These are phyloP conservation scores for Pithys albifrons DNA, from an alignment of 2,113 vertebrate species.

Conservation along the genomic window DNA sequence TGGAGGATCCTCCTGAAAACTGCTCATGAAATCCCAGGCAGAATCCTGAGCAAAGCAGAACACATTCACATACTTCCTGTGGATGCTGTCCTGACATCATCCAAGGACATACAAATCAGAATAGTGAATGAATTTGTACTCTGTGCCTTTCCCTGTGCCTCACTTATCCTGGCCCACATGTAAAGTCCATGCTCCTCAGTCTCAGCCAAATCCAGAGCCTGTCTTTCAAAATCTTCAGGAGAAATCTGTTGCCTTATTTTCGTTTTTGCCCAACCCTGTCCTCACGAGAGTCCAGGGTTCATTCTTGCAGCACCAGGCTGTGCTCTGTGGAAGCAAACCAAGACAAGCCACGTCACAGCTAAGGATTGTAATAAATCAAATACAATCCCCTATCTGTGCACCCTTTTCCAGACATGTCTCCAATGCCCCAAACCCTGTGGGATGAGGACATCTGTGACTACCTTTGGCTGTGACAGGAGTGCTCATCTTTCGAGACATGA, in stretches of 20 bases:
- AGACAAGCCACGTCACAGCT: background rate
- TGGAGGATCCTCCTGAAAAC: background rate
- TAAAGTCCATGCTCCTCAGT: background rate
- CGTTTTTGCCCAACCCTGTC: background rate
- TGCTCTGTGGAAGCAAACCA: background rate
- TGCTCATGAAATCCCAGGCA: background rate
- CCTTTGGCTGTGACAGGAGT: background rate
- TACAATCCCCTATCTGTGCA: accelerated
- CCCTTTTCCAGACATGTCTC: background rate
- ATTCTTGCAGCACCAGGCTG: background rate
- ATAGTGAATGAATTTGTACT: background rate
- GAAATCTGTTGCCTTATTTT: background rate
- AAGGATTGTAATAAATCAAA: background rate
- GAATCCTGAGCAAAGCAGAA: background rate
- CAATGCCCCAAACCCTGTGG: background rate
- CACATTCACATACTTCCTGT: background rate
- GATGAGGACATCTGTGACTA: accelerated
- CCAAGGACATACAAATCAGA: background rate
- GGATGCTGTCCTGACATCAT: background rate
- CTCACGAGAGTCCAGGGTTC: background rate
- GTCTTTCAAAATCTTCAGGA: background rate
- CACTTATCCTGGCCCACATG: accelerated
- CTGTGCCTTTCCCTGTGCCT: background rate
- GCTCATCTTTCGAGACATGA: background rate
- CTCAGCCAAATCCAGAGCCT: background rate